Percentiles rank a stretch among this genome's conserved stretches.
Conservation (phyloP, 2,888 invertebrate genomes). For the Emesis furor region DNA sequence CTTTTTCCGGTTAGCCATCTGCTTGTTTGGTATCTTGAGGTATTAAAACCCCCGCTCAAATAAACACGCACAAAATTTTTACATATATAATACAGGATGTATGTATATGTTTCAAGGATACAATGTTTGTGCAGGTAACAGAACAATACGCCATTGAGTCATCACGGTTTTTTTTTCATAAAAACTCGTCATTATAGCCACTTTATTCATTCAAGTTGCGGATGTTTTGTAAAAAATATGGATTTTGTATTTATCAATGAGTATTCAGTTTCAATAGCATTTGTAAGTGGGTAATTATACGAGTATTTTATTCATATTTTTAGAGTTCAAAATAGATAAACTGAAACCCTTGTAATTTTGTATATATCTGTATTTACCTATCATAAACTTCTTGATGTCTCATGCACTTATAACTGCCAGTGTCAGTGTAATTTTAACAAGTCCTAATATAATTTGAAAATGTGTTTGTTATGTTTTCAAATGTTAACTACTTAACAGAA, state of each 20-base stretch:
- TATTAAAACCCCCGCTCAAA: not conserved
- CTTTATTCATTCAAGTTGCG: not conserved
- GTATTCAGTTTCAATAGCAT: not conserved
- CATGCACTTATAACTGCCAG: too few relatives aligned
- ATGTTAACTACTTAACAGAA: too few relatives aligned
- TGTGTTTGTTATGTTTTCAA: too few relatives aligned
- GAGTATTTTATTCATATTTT: too few relatives aligned
- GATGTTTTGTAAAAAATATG: constrained; percentile 7
- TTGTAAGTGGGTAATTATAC: not conserved
- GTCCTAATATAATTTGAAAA: too few relatives aligned
- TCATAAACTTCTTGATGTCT: too few relatives aligned
- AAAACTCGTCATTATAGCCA: not conserved
- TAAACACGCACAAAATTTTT: not conserved
- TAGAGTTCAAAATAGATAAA: too few relatives aligned
- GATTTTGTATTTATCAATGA: not conserved
- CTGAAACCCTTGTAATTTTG: too few relatives aligned
- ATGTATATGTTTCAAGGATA: constrained; percentile 7
- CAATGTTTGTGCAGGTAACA: not conserved
- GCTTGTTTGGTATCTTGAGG: too few relatives aligned
- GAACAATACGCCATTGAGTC: not conserved
- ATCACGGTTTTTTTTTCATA: not conserved
- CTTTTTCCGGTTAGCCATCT: too few relatives aligned
- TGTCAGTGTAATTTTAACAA: too few relatives aligned
- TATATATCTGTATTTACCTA: too few relatives aligned
- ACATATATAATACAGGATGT: constrained; percentile 14